phyloP scores from a whole-genome alignment of 1,140 invertebrate species.

The Bilobella aurantiaca region DNA sequence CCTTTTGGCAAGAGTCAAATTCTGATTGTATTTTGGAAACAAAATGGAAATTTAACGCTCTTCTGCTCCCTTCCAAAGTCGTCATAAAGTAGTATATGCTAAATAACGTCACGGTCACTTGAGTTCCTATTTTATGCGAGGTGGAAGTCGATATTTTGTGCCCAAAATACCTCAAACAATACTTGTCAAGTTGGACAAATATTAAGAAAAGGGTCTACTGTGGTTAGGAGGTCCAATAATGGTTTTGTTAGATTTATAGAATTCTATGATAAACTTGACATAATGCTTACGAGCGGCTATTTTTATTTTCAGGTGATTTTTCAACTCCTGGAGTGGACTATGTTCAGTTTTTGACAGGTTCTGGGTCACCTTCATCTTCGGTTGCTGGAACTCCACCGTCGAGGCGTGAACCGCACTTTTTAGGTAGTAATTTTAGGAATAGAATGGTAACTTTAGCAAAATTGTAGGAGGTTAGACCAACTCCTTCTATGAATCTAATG shows the following conservation, averaged over 20 bases:
- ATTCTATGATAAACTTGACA: not conserved
- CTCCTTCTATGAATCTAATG: not conserved
- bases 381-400: slow-evolving; percentile 13
- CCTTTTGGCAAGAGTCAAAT: too few species aligned
- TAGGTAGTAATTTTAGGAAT: too few species aligned
- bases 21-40: too few species aligned
- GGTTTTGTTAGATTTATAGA: not conserved
- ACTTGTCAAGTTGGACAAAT: too few species aligned
- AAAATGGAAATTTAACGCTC: too few species aligned
- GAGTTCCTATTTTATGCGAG: too few species aligned
- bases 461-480: not conserved
- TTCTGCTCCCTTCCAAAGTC: too few species aligned
- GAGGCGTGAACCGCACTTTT: slow-evolving; percentile 8
- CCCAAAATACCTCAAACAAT: too few species aligned
- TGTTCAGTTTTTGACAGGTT: slow-evolving; percentile 19
- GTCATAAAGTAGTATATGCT: too few species aligned
- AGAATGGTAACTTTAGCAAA: too few species aligned
- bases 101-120: too few species aligned
- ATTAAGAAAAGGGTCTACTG: not conserved
- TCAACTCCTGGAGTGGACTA: slow-evolving; percentile 19
- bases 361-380: slow-evolving; percentile 15
- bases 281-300: not conserved
- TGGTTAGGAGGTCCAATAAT: not conserved
- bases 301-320: slow-evolving; percentile 20
- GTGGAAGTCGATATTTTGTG: too few species aligned